These are phyloP conservation scores for Ischnus inquisitorius DNA, from an alignment of 2,888 invertebrate genomes.

Conservation along the genomic window DNA sequence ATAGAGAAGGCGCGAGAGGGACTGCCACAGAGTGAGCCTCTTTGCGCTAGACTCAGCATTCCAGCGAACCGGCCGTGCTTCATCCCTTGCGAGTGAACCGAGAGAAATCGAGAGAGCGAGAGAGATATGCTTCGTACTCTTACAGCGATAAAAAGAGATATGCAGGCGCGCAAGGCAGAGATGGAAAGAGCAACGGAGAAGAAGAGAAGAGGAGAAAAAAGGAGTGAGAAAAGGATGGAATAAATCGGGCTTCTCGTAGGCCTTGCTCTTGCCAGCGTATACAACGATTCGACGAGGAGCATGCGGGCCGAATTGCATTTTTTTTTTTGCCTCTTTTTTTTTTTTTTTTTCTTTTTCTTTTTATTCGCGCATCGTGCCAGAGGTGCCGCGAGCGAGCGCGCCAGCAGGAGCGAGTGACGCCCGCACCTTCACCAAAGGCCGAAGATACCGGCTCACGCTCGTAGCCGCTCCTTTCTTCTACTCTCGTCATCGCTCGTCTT, in stretches of 20 bases:
- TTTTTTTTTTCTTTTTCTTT: slow-evolving; percentile 21
- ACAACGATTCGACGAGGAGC: slow-evolving; percentile 54
- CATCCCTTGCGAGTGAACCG: slow-evolving; percentile 67
- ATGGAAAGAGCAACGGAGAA: slow-evolving; percentile 30
- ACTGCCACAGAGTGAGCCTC: slow-evolving; percentile 31
- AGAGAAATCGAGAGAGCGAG: slow-evolving; percentile 19
- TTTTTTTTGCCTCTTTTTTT: too few species aligned
- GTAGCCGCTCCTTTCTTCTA: slow-evolving; percentile 37
- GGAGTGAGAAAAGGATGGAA: slow-evolving; percentile 45
- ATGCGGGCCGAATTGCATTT: slow-evolving; percentile 72
- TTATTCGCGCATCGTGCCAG: slow-evolving; percentile 45
- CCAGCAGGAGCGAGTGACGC: slow-evolving; percentile 57
- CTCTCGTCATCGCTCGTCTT: slow-evolving; percentile 31
- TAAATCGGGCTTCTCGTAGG: slow-evolving; percentile 52
- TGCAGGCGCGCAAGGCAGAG: background rate
- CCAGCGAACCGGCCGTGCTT: slow-evolving; percentile 75
- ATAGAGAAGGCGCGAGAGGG: slow-evolving; percentile 40
- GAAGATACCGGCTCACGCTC: slow-evolving; percentile 10
- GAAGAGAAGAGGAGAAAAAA: slow-evolving; percentile 27
- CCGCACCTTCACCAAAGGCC: slow-evolving; percentile 56
- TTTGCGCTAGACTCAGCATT: slow-evolving; percentile 77
- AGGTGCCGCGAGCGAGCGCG: slow-evolving; percentile 54
- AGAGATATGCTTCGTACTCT: slow-evolving; percentile 26
- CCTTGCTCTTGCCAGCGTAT: slow-evolving; percentile 71
- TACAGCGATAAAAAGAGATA: slow-evolving; percentile 22